These are phyloP conservation scores for Coelopa frigida DNA, from an alignment of 1,140 invertebrate genomes.

Conservation along the genomic window DNA sequence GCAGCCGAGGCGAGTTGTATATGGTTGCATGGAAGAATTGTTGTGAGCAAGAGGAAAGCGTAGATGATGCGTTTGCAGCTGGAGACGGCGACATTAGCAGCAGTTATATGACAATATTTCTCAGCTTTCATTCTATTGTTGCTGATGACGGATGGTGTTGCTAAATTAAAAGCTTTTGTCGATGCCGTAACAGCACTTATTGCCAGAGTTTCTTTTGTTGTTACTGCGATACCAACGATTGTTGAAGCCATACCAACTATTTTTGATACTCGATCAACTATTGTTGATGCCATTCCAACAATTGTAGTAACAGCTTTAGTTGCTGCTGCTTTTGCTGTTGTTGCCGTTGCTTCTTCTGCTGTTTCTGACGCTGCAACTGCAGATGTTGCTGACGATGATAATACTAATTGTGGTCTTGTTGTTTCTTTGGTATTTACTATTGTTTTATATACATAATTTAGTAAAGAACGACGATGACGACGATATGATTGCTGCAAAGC, in stretches of 20 bases:
- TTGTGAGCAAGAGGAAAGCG: conserved; percentile 13
- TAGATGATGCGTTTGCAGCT: conserved; percentile 19
- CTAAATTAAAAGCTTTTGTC: conserved; percentile 6
- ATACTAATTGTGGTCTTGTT: conserved; percentile 12
- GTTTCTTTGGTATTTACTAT: conserved; percentile 14
- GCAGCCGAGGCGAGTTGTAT: conserved; percentile 20
- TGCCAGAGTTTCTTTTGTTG: too few species aligned
- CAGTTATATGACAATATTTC: too few species aligned
- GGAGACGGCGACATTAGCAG: conserved; percentile 19
- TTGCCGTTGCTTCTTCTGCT: conserved; percentile 5
- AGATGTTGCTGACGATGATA: conserved; percentile 1
- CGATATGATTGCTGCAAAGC: too few species aligned
- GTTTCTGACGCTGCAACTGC: not conserved
- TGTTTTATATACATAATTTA: not conserved
- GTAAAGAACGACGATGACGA: too few species aligned
- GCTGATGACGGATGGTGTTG: conserved; percentile 5
- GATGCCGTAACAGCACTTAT: too few species aligned
- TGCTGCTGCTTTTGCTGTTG: conserved; percentile 20
- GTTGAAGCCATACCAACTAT: too few species aligned
- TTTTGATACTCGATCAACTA: too few species aligned
- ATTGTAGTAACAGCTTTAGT: conserved; percentile 17
- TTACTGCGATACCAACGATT: too few species aligned
- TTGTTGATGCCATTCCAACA: not conserved
- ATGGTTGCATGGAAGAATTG: conserved; percentile 22
- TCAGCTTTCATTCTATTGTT: too few species aligned